Percentiles rank a stretch among this genome's conserved stretches.
phyloP scores from a whole-genome alignment of 2,888 invertebrate genomes.

The Hermaeophaga mercurialis region DNA sequence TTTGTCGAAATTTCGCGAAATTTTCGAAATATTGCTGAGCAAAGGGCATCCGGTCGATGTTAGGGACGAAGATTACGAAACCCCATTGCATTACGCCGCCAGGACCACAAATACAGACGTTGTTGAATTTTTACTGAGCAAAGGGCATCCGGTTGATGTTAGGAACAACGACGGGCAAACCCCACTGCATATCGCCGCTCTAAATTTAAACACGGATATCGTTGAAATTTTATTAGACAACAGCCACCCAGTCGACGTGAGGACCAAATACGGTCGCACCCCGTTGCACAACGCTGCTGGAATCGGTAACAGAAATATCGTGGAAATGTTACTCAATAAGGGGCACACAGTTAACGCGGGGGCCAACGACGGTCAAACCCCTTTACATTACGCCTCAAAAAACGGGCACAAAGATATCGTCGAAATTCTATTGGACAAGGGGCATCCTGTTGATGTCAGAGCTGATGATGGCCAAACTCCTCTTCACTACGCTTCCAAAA shows the following conservation, averaged over 20 bases:
- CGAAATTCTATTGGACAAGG: background rate
- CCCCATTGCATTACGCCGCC: background rate
- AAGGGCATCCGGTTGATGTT: background rate
- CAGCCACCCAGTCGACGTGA: background rate
- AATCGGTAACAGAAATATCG: background rate
- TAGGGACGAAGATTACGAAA: background rate
- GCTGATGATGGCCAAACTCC: background rate
- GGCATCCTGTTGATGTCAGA: background rate
- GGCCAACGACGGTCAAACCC: conserved; percentile 2
- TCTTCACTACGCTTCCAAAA: background rate
- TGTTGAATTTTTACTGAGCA: background rate
- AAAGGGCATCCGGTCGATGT: background rate
- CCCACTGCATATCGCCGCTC: background rate
- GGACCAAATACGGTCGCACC: background rate
- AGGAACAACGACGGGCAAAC: background rate
- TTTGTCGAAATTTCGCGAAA: background rate
- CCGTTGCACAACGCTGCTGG: conserved; percentile 13
- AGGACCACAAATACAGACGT: background rate
- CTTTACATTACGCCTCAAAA: background rate
- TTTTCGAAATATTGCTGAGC: background rate
- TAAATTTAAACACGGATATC: background rate
- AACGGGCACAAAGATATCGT: background rate
- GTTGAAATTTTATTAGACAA: conserved; percentile 4
- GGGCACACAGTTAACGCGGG: background rate
- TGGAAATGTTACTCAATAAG: conserved; percentile 1